Evolutionary conservation across 1,140 invertebrate genomes (phyloP).

Genomic region (Bombus balteatus): DNA sequence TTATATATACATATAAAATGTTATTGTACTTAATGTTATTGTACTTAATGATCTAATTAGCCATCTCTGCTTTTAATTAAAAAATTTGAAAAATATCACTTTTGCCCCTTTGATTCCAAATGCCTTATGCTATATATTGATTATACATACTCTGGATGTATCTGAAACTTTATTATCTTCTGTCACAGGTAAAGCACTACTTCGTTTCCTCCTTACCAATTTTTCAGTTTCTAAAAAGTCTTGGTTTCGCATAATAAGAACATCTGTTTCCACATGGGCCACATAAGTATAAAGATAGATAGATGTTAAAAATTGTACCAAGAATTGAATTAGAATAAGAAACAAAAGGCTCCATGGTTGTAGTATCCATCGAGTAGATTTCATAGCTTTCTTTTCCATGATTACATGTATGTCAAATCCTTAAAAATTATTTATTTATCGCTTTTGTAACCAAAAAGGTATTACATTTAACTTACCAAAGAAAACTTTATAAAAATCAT

Average conservation of each 20-base stretch:
- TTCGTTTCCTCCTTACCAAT: slow-evolving; percentile 52
- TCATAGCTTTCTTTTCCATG: slow-evolving; percentile 57
- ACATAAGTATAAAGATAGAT: slow-evolving; percentile 64
- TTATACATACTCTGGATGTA: slow-evolving; percentile 52
- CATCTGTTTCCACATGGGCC: slow-evolving; percentile 52
- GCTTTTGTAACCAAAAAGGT: background rate
- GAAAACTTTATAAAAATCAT: background rate
- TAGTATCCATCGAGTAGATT: slow-evolving; percentile 48
- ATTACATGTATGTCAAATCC: slow-evolving; percentile 9
- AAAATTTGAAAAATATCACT: too few species aligned
- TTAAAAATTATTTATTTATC: slow-evolving; percentile 33
- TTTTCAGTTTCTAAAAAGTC: slow-evolving; percentile 24
- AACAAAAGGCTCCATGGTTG: slow-evolving; percentile 54
- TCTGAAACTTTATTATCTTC: slow-evolving; percentile 65
- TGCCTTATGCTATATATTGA: background rate
- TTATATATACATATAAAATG: too few species aligned
- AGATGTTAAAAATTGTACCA: slow-evolving; percentile 61
- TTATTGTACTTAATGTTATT: too few species aligned
- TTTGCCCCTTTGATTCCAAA: too few species aligned
- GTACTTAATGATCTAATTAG: too few species aligned
- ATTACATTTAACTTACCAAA: slow-evolving; percentile 3
- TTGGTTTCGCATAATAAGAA: slow-evolving; percentile 38
- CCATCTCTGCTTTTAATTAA: too few species aligned
- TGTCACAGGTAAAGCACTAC: slow-evolving; percentile 54
- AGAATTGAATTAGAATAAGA: slow-evolving; percentile 62